Evolutionary conservation across 2,113 vertebrate genomes (phyloP).

Genomic region (Gobio gobio): DNA sequence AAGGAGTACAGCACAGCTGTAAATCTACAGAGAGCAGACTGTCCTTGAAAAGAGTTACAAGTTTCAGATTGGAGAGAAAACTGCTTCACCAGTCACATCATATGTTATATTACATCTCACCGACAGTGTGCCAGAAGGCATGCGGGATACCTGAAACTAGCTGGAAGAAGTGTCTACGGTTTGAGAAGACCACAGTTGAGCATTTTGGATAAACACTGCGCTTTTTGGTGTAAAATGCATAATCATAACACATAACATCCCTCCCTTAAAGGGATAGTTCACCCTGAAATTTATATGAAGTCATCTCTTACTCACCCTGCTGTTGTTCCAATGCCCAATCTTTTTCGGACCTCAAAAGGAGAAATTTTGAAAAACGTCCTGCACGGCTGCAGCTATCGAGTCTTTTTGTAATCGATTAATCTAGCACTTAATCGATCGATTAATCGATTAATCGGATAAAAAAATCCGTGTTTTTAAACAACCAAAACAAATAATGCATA

Average conservation of each 20-base stretch:
- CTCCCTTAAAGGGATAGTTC: background rate
- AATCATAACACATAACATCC: background rate
- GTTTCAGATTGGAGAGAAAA: background rate
- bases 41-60: background rate
- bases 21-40: background rate
- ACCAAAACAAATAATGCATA: too few relatives aligned
- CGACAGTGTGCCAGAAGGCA: background rate
- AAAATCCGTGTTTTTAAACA: too few relatives aligned
- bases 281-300: too few relatives aligned
- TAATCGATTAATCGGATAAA: too few relatives aligned
- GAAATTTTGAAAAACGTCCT: too few relatives aligned
- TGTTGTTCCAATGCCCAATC: too few relatives aligned
- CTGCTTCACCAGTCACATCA: background rate
- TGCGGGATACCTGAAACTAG: background rate
- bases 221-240: background rate
- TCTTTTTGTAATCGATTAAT: too few relatives aligned
- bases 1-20: conserved; percentile 19
- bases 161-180: background rate
- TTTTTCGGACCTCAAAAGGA: too few relatives aligned
- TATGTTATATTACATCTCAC: background rate
- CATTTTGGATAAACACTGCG: background rate
- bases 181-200: background rate
- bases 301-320: too few relatives aligned
- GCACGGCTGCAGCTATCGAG: too few relatives aligned
- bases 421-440: too few relatives aligned